Evolutionary conservation across 2,113 vertebrate species (phyloP), one percentile per base, ranked within the genome.

Genomic region (Pholis gunnellus): DNA sequence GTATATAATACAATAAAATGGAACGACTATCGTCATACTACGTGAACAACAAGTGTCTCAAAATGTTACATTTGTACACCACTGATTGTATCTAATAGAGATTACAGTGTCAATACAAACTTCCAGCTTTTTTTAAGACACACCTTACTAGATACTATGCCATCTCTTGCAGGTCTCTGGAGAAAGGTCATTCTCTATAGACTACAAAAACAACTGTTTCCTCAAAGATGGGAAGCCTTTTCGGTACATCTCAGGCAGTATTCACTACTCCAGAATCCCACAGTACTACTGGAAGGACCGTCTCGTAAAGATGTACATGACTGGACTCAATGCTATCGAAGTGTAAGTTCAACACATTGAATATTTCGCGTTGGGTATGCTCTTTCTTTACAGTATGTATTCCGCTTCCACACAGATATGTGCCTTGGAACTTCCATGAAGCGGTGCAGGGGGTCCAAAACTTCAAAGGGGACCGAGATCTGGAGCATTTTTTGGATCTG

Each of bases 361-460:
- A 0, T 13, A 7, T 50, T 10, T 10, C 7, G 29, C 6, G 17
- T 6, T 6, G 3, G 2, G 2, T 0, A 6, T 66, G 1, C 56
- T 14, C 3, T 42, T 20, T 52, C 2, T 11, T 60, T 5, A n/a
- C n/a, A 50, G 65, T 22, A 34, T 29, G 50, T 4, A 10, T 22
- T 76, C 2, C 72, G 8, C 34, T 5, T 76, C 27, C n/a, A 20
- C 85, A 76, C 90, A 99, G 98, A 57, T 99, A 99, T 0, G 59
- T 99, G 25, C 98, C 98, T 27, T 99, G 98, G 98, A 99, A 99
- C 90, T 99, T 97, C 92, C 98, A 99, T 0, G 98, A 99, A 89
- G 71, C 85, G 0, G 72, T 94, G 46, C 96, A 96, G 0, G 97
- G 97, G 1, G 71, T 96, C 70, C 95, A 96, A 78, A 95, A 95